phyloP scores from a whole-genome alignment of 2,113 vertebrate species.

The Ia io region DNA sequence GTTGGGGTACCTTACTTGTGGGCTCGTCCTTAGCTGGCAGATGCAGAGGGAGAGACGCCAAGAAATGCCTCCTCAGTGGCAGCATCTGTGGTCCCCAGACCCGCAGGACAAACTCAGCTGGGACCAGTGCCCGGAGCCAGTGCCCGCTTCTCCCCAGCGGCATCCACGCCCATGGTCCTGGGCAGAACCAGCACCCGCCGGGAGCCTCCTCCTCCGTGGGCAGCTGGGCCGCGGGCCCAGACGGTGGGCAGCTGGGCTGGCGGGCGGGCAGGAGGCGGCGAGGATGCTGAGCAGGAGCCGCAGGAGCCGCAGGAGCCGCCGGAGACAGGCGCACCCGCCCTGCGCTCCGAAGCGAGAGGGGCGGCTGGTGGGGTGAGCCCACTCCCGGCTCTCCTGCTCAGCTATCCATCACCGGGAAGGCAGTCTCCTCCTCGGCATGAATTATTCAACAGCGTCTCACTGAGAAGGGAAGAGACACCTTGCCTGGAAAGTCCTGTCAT shows the following conservation, averaged over 20 bases:
- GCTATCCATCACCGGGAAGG: slow-evolving; percentile 81
- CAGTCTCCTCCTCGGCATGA: slow-evolving; percentile 82
- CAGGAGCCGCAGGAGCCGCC: slow-evolving; percentile 42
- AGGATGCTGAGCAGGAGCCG: slow-evolving; percentile 7
- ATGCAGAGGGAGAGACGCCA: slow-evolving; percentile 3
- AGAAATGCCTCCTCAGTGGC: slow-evolving; percentile 2
- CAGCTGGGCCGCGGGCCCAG: slow-evolving; percentile 27
- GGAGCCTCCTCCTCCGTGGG: slow-evolving; percentile 35
- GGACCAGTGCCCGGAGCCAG: slow-evolving; percentile 51
- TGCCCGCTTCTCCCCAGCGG: not conserved
- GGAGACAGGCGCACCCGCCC: slow-evolving; percentile 29
- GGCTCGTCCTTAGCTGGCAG: slow-evolving; percentile 30
- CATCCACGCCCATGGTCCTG: slow-evolving; percentile 44
- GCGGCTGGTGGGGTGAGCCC: slow-evolving; percentile 79
- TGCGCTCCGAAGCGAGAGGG: slow-evolving; percentile 69
- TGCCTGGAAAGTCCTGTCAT: slow-evolving; percentile 79
- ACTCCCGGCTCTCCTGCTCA: slow-evolving; percentile 76
- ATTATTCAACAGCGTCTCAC: slow-evolving; percentile 86
- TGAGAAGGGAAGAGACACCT: slow-evolving; percentile 77
- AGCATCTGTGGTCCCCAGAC: slow-evolving; percentile 61
- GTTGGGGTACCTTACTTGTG: slow-evolving; percentile 36
- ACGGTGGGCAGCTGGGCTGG: not conserved
- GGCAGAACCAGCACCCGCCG: slow-evolving; percentile 39
- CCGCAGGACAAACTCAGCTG: slow-evolving; percentile 59
- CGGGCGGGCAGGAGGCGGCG: not conserved